Evolutionary conservation across 1,140 invertebrate genomes (phyloP).

Genomic region (Calephelis virginiensis): DNA sequence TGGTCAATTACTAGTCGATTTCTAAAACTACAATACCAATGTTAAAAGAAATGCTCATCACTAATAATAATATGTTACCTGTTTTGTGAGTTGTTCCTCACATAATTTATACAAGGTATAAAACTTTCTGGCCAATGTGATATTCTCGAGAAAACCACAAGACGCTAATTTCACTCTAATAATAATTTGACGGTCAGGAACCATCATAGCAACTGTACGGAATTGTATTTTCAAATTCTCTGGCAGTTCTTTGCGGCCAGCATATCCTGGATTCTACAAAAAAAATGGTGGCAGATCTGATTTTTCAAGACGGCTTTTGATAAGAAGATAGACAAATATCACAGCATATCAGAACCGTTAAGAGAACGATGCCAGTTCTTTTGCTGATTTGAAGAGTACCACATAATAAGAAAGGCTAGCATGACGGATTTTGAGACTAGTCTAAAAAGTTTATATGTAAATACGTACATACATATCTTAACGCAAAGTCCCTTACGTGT

Average conservation of each 20-base stretch:
- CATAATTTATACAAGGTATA: conserved; percentile 98
- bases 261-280: conserved; percentile 95
- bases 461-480: too few species aligned
- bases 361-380: too few species aligned
- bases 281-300: too few species aligned
- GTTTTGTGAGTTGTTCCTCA: conserved; percentile 98
- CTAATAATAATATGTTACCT: conserved; percentile 77
- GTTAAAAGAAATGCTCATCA: not conserved
- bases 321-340: too few species aligned
- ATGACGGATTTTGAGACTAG: too few species aligned
- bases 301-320: not conserved
- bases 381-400: too few species aligned
- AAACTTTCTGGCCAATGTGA: conserved; percentile 96
- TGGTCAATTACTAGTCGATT: not conserved
- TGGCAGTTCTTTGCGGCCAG: conserved; percentile 95
- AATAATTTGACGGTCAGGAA: conserved; percentile 98
- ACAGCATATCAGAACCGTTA: too few species aligned
- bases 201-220: conserved; percentile 99
- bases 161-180: conserved; percentile 97
- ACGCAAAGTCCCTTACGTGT: too few species aligned
- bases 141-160: conserved; percentile 97
- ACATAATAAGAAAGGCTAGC: too few species aligned
- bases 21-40: not conserved
- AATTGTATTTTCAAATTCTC: conserved; percentile 99
- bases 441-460: too few species aligned